A percentile compares a stretch with the other conserved stretches of the same genome.
Conservation (phyloP, 37 sponge, comb jelly and placozoan species). For the Halisarca cf. caerulea region DNA sequence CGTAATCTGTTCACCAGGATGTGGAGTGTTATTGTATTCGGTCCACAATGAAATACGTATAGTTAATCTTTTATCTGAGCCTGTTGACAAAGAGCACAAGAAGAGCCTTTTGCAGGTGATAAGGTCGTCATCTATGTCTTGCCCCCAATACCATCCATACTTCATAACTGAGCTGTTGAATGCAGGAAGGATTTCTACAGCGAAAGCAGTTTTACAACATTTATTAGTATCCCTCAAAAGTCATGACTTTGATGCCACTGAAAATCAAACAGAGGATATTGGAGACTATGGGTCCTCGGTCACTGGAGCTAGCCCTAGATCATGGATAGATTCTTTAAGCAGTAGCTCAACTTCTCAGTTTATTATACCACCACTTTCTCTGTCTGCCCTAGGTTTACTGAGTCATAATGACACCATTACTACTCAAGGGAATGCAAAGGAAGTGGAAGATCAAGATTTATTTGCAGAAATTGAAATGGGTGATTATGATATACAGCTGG, state of each 20-base stretch:
- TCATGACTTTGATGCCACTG: not conserved
- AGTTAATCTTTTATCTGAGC: not conserved
- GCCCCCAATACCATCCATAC: constrained; percentile 94
- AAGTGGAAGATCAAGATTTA: constrained; percentile 54
- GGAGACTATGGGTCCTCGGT: not conserved
- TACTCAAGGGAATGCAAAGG: not conserved
- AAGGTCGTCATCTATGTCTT: constrained; percentile 16
- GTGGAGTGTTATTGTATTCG: not conserved
- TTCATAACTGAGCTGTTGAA: constrained; percentile 83
- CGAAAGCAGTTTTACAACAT: constrained; percentile 78
- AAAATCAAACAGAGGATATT: not conserved
- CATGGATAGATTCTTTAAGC: not conserved
- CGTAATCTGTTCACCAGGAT: not conserved
- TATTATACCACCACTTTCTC: constrained; percentile 4
- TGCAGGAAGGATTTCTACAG: constrained; percentile 70
- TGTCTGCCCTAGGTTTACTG: constrained; percentile 1
- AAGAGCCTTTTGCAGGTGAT: not conserved
- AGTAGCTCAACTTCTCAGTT: not conserved
- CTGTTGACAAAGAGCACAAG: not conserved
- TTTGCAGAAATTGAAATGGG: constrained; percentile 39
- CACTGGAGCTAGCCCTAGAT: too few relatives aligned
- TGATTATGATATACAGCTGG: constrained; percentile 31
- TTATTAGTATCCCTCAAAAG: constrained; percentile 52
- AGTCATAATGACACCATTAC: not conserved
- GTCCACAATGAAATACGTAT: not conserved